These are phyloP conservation scores for Arbacia lixula DNA, from an alignment of 53 echinoderm and acorn worm genomes.

Conservation along the genomic window DNA sequence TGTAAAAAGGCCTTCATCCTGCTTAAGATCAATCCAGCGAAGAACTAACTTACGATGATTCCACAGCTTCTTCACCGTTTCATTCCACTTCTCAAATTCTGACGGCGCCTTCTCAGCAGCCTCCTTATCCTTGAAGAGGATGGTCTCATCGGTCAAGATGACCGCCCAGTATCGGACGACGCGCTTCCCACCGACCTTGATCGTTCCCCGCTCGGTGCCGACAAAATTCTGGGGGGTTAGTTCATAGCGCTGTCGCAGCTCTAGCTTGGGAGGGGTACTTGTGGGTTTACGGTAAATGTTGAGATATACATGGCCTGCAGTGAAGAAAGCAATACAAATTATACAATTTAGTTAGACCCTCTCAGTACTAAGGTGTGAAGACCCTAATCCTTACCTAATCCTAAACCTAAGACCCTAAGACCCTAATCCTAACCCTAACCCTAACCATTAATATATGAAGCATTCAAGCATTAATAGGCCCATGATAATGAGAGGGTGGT, in stretches of 20 bases:
- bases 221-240: conserved; percentile 16
- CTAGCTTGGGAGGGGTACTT: not conserved
- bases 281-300: conserved; percentile 28
- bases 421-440: too few relatives aligned
- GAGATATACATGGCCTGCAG: conserved; percentile 22
- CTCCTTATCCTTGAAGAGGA: conserved; percentile 43
- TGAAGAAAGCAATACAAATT: too few relatives aligned
- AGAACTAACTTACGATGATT: conserved; percentile 39
- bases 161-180: conserved; percentile 41
- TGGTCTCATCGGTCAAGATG: conserved; percentile 27
- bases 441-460: too few relatives aligned
- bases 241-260: conserved; percentile 37
- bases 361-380: too few relatives aligned
- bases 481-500: too few relatives aligned
- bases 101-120: conserved; percentile 8
- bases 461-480: too few relatives aligned
- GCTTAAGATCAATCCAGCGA: too few relatives aligned
- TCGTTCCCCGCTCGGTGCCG: conserved; percentile 43
- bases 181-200: not conserved
- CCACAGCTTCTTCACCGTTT: conserved; percentile 36
- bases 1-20: too few relatives aligned
- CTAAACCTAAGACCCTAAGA: too few relatives aligned
- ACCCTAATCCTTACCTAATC: too few relatives aligned
- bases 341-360: too few relatives aligned
- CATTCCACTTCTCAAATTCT: conserved; percentile 42